Evolutionary conservation across 2,888 invertebrate species (phyloP), one percentile per base, ranked within the genome.

Genomic region (Liopterus haemorrhoidalis): DNA sequence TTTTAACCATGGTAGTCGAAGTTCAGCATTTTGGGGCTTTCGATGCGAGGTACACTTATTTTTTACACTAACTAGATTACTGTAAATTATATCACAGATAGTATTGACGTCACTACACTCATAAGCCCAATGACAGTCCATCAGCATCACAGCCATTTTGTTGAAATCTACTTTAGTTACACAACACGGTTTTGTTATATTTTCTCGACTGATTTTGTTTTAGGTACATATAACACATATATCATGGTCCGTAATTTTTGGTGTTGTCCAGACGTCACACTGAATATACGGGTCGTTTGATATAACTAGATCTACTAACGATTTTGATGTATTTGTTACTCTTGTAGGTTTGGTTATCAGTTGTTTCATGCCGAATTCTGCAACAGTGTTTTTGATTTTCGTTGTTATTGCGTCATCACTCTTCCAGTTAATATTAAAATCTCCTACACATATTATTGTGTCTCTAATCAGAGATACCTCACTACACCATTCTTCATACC

Each of bases 341-440:
- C 25, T 25, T 12, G 25, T 25, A 25, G 5, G 25, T 4, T 11
- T 12, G n/a, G 25, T 25, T 25, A 25, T 25, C 2, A 25, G 25
- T 12, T 25, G 25, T 25, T 25, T 25, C 25, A 25, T 25, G n/a
- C 25, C 25, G n/a, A n/a, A 25, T 12, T 25, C 12, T 11, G n/a
- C 12, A 11, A 25, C 25, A 11, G 12, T 3, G n/a, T 25, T 12
- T 12, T 25, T 25, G 3, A 25, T n/a, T 25, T 25, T 25, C 2
- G 12, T 5, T 12, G 25, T 25, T 11, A 11, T 11, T 4, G 12
- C n/a, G 12, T 25, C 12, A 12, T 25, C 12, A 25, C 12, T 25
- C 3, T 25, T 25, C 25, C 25, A 25, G 25, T 25, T 25, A 25
- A 25, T 25, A 12, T 25, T 25, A 12, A 25, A 25, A 25, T 25